Percentiles rank a stretch among this genome's conserved stretches.
Conservation (phyloP, 64 coral and sea anemone species). For the Anthopleura sola region DNA sequence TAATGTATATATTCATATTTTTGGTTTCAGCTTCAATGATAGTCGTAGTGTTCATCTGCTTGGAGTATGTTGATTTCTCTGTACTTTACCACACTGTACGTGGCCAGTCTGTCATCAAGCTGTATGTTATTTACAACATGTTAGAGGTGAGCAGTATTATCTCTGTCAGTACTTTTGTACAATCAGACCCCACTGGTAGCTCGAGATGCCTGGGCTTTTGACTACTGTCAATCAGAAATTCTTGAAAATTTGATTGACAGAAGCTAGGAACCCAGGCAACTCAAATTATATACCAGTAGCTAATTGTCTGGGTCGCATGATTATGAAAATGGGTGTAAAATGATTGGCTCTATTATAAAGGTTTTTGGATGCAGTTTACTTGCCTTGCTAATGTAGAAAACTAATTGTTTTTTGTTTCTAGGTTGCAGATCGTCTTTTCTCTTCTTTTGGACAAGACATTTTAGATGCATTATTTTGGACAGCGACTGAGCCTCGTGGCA, state of each 20-base stretch:
- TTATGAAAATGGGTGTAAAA: too few species aligned
- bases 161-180: too few species aligned
- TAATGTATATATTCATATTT: background rate
- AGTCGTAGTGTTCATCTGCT: constrained; percentile 46
- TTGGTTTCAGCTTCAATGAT: constrained; percentile 79
- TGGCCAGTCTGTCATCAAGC: constrained; percentile 97
- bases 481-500: constrained; percentile 83
- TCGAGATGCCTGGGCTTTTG: too few species aligned
- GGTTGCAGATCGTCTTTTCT: constrained; percentile 96
- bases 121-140: constrained; percentile 99
- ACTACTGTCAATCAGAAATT: too few species aligned
- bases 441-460: constrained; percentile 97
- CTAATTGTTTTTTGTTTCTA: background rate
- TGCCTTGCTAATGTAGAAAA: too few species aligned
- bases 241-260: too few species aligned
- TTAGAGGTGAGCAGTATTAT: constrained; percentile 87
- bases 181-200: too few species aligned
- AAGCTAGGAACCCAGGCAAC: too few species aligned
- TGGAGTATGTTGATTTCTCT: constrained; percentile 91
- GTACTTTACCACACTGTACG: constrained; percentile 94
- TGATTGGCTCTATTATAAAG: too few species aligned
- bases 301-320: too few species aligned
- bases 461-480: constrained; percentile 98
- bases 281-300: too few species aligned
- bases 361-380: too few species aligned